A percentile compares a stretch with the other conserved stretches of the same genome.
Conservation (phyloP, 2,113 vertebrate genomes). For the Aegithalos caudatus region DNA sequence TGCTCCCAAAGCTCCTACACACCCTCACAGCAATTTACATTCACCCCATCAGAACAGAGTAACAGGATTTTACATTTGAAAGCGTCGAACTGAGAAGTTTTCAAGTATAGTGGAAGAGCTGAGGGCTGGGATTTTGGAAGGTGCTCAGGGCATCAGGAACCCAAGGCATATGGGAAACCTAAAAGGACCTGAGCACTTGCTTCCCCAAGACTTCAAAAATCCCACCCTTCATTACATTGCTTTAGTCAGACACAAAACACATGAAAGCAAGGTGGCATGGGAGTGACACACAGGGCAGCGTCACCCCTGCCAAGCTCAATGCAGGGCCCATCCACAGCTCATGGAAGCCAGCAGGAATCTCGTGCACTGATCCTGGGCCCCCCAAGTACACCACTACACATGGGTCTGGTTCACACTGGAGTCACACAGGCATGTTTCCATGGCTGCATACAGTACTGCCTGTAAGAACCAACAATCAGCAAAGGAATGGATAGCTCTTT, state of each 20-base stretch:
- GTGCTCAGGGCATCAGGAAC: background rate
- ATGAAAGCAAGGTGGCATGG: background rate
- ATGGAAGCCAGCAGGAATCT: background rate
- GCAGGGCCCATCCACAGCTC: background rate
- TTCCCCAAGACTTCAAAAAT: background rate
- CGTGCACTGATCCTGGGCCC: background rate
- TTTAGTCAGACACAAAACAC: constrained; percentile 38
- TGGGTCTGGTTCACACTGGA: background rate
- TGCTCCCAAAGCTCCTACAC: background rate
- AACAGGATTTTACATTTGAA: constrained; percentile 10
- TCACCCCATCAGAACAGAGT: background rate
- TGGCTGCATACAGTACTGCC: background rate
- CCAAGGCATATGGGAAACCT: background rate
- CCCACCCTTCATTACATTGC: constrained; percentile 16
- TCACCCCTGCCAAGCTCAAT: background rate
- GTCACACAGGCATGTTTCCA: background rate
- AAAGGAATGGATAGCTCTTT: constrained; percentile 44
- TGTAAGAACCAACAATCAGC: background rate
- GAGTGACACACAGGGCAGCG: background rate
- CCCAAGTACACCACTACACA: background rate
- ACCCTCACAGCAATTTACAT: constrained; percentile 38
- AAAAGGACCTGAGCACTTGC: background rate
- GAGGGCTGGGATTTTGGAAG: constrained; percentile 33
- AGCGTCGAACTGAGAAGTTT: background rate
- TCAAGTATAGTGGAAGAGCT: constrained; percentile 39